Conservation (phyloP, 2,797 vertebrate genomes). For the Brachymystax lenok region DNA sequence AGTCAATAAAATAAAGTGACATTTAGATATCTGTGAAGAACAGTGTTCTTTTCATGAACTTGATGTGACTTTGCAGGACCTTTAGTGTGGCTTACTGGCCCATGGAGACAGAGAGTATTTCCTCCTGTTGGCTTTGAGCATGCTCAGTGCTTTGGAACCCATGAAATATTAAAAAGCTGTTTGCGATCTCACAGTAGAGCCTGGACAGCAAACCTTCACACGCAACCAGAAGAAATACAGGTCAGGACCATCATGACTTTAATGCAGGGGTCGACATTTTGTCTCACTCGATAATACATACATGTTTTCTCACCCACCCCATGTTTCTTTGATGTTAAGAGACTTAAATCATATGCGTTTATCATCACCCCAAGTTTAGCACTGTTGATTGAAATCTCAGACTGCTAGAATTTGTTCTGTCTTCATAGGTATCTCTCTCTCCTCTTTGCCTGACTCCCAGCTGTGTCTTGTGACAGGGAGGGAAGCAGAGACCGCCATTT, state of each 20-base stretch:
- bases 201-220: constrained; percentile 77
- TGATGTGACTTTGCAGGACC: constrained; percentile 69
- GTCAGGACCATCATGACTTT: constrained; percentile 58
- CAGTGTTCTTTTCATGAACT: constrained; percentile 55
- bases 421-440: constrained; percentile 38
- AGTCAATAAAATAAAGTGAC: neutral
- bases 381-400: constrained; percentile 50
- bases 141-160: constrained; percentile 74
- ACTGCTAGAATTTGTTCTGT: constrained; percentile 27
- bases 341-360: constrained; percentile 42
- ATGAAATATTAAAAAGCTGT: constrained; percentile 87
- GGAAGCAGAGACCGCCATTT: constrained; percentile 70
- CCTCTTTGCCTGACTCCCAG: constrained; percentile 28
- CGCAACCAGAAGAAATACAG: constrained; percentile 71
- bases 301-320: constrained; percentile 16
- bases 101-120: constrained; percentile 76
- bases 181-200: constrained; percentile 79
- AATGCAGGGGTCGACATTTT: constrained; percentile 43
- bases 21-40: neutral
- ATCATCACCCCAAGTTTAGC: constrained; percentile 22
- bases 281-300: constrained; percentile 12
- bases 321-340: constrained; percentile 39
- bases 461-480: constrained; percentile 40
- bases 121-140: constrained; percentile 81
- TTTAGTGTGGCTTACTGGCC: constrained; percentile 58